Evolutionary conservation across 2,113 vertebrate species (phyloP), one percentile per base, ranked within the genome.

Genomic region (Hydropotes inermis): DNA sequence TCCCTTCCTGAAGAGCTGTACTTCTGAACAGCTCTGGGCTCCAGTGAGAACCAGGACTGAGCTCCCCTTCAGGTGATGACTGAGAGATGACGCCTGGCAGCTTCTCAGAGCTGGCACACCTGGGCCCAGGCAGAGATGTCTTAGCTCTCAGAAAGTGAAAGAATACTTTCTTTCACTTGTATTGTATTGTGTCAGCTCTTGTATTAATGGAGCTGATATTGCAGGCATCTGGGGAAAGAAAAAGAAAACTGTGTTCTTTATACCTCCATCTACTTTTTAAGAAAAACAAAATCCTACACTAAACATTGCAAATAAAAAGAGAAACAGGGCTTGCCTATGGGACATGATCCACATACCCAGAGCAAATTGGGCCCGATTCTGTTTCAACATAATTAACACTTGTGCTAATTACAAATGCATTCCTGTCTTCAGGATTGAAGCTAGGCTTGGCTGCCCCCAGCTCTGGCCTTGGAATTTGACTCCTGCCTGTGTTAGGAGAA

Each of bases 401-500:
- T 94, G 19, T 1, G 7, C 64, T 97, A 87, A 85, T 98, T 97
- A 95, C 79, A 97, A 90, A 98, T 93, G 89, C 89, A 97, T 98
- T 97, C 57, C 98, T 95, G 94, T 97, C 98, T 92, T 89, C 96
- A 98, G 96, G 97, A 67, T 79, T 0, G 0, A 6, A 45, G 19
- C 97, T 98, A 90, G 83, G 94, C 89, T 98, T 92, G 87, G 94
- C 89, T 96, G 87, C 86, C 33, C 81, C 97, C 45, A 13, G 0
- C 58, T 85, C 64, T 55, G 55, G 85, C 82, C 78, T 95, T 97
- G 96, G 96, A 88, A 36, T 98, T 97, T 87, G 95, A 97, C 92
- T 98, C 94, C 84, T 90, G 86, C 86, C 57, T 98, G 98, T 98
- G 95, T 98, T 96, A 95, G 85, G 94, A 74, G 39, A 97, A 98